Percentiles rank a stretch among this genome's conserved stretches.
Evolutionary conservation across 2,113 vertebrate genomes (phyloP).

Genomic region (Cichladusa arquata): DNA sequence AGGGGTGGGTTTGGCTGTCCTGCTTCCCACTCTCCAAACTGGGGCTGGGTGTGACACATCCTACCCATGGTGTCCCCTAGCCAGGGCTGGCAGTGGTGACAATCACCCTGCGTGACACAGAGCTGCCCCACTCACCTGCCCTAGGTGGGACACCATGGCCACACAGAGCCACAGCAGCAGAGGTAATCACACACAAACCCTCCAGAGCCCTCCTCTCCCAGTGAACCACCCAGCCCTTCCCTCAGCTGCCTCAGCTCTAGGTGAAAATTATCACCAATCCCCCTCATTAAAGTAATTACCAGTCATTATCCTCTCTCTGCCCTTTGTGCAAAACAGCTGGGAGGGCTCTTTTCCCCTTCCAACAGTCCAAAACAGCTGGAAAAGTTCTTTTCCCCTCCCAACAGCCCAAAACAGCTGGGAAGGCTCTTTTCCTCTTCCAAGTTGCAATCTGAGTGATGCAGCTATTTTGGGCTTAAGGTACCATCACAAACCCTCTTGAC

Average conservation of each 20-base stretch:
- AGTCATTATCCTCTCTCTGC: not conserved
- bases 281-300: not conserved
- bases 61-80: fast-evolving
- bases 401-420: too few relatives aligned
- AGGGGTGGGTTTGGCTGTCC: not conserved
- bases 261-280: not conserved
- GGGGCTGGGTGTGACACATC: too few relatives aligned
- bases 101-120: fast-evolving
- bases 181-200: fast-evolving
- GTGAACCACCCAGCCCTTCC: not conserved
- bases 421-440: not conserved
- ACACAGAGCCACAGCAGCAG: not conserved
- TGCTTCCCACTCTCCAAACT: fast-evolving
- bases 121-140: not conserved
- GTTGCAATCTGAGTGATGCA: not conserved
- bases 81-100: not conserved
- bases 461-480: not conserved
- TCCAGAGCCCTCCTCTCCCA: not conserved
- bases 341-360: not conserved
- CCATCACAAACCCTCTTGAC: not conserved
- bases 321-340: not conserved
- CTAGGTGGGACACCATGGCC: fast-evolving
- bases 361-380: not conserved
- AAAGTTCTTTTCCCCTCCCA: not conserved
- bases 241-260: not conserved